Evolutionary conservation across 2,113 vertebrate species (phyloP).

Genomic region (Xyrauchen texanus): DNA sequence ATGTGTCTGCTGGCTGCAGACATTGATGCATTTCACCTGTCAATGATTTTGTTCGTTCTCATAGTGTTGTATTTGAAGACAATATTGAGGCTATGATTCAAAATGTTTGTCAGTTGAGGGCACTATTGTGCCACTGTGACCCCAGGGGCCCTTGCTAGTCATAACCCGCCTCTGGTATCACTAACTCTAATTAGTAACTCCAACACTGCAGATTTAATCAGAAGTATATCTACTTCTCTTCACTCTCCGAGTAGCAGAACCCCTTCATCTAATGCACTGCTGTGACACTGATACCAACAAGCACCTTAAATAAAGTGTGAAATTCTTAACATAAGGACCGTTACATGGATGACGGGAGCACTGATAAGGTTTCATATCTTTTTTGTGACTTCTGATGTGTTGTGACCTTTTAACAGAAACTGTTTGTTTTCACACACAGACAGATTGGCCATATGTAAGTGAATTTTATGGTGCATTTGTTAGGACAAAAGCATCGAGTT

Average conservation of each 20-base stretch:
- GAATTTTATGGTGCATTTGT: constrained; percentile 64
- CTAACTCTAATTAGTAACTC: too few relatives aligned
- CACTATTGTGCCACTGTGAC: too few relatives aligned
- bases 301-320: constrained; percentile 81
- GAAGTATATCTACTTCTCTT: constrained; percentile 53
- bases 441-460: constrained; percentile 45
- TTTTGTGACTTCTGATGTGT: constrained; percentile 62
- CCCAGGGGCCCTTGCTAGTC: too few relatives aligned
- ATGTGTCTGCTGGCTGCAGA: too few relatives aligned
- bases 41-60: too few relatives aligned
- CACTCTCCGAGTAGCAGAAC: constrained; percentile 40
- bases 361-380: constrained; percentile 68
- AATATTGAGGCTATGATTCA: too few relatives aligned
- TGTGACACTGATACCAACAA: constrained; percentile 71
- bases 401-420: constrained; percentile 65
- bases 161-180: too few relatives aligned
- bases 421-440: constrained; percentile 57
- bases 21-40: too few relatives aligned
- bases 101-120: too few relatives aligned
- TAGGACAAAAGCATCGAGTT: constrained; percentile 52
- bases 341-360: constrained; percentile 66
- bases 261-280: constrained; percentile 50
- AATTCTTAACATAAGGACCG: constrained; percentile 73
- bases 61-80: too few relatives aligned
- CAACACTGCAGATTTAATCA: constrained; percentile 40